These are phyloP conservation scores for Diadema setosum DNA, from an alignment of 35 echinoderm and acorn worm genomes.

Conservation along the genomic window DNA sequence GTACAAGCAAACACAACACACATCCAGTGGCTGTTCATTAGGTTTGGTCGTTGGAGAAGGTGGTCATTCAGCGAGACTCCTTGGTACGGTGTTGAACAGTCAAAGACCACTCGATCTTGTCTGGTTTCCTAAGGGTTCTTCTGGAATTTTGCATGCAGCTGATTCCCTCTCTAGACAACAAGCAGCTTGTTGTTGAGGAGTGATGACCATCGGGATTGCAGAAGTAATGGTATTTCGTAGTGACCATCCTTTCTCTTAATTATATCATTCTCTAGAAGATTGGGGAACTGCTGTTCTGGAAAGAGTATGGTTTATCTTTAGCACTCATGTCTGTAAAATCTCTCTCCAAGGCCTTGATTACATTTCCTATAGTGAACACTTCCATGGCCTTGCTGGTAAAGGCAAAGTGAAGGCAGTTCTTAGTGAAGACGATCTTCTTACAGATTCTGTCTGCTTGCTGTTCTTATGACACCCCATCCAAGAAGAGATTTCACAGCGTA, in stretches of 20 bases:
- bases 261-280: neutral
- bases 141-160: constrained; percentile 20
- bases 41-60: neutral
- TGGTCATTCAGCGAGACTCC: constrained; percentile 44
- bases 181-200: constrained; percentile 38
- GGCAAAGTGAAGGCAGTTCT: neutral
- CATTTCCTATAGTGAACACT: neutral
- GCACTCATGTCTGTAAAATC: neutral
- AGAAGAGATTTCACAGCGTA: constrained; percentile 22
- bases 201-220: neutral
- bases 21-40: constrained; percentile 30
- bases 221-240: constrained; percentile 47
- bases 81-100: constrained; percentile 17
- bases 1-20: no score
- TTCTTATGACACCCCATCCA: constrained; percentile 48
- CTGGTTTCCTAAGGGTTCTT: constrained; percentile 1
- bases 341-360: neutral
- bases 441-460: neutral
- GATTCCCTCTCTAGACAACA: neutral
- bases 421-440: neutral
- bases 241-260: constrained; percentile 19
- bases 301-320: neutral
- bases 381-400: neutral
- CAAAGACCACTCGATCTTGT: no score
- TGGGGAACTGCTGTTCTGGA: neutral